Percentiles rank a stretch among this genome's conserved stretches.
These are phyloP conservation scores for Clytia hemisphaerica DNA, from an alignment of 30 jellyfish, hydroid and myxozoan genomes.

Conservation along the genomic window DNA sequence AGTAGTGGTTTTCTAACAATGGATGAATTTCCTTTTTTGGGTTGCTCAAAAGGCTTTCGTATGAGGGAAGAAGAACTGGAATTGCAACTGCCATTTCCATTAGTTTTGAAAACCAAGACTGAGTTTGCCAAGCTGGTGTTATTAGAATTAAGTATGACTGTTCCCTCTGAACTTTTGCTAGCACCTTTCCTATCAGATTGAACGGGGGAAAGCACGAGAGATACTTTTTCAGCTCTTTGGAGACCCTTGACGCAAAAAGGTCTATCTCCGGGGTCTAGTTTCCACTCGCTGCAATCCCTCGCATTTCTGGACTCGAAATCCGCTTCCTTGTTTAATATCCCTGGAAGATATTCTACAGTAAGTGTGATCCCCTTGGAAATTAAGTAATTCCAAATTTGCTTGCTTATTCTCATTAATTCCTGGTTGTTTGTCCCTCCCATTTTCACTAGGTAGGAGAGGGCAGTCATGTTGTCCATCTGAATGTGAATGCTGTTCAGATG, in stretches of 20 bases:
- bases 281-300: constrained; percentile 19
- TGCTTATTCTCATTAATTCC: background rate
- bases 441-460: constrained; percentile 6
- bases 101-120: constrained; percentile 15
- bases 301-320: constrained; percentile 18
- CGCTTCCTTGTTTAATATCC: background rate
- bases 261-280: constrained; percentile 15
- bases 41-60: background rate
- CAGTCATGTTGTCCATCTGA: constrained; percentile 16
- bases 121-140: constrained; percentile 37
- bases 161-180: constrained; percentile 3
- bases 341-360: constrained; percentile 12
- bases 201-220: constrained; percentile 15
- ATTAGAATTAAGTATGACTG: constrained; percentile 12
- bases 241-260: constrained; percentile 18
- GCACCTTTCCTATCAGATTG: constrained; percentile 1
- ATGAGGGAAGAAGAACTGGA: constrained; percentile 9
- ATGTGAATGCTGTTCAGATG: constrained; percentile 11
- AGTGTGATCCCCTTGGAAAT: constrained; percentile 12
- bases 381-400: constrained; percentile 6
- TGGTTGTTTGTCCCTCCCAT: constrained; percentile 11
- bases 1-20: background rate
- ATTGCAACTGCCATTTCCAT: constrained; percentile 4
- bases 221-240: background rate
- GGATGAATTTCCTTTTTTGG: constrained; percentile 9